Conservation (phyloP, 2,888 invertebrate genomes). For the Xanthia icteritia region DNA sequence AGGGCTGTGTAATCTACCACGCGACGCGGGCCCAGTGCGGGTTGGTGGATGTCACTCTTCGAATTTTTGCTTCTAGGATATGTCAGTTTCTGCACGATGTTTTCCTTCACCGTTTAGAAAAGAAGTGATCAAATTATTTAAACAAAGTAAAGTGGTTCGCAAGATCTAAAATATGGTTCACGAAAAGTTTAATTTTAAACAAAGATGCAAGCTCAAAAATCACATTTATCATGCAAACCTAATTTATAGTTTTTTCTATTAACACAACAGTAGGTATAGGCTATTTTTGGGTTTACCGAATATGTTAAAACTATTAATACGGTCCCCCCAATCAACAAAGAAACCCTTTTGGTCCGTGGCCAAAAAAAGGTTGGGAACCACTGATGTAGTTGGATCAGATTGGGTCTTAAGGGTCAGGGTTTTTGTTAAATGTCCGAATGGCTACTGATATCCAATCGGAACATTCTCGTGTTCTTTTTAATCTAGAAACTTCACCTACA, state of each 20-base stretch:
- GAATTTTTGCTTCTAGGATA: too few species aligned
- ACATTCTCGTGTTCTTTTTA: background rate
- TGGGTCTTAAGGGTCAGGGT: background rate
- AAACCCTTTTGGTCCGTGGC: background rate
- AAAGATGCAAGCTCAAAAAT: background rate
- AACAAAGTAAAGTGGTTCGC: too few species aligned
- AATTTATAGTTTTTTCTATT: background rate
- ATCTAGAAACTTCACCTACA: conserved; percentile 15
- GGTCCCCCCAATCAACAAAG: too few species aligned
- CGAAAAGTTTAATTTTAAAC: background rate
- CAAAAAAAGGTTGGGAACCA: background rate
- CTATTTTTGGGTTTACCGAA: background rate
- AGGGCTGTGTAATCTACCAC: too few species aligned
- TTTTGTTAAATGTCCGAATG: background rate
- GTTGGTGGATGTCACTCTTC: too few species aligned
- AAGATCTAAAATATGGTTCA: background rate
- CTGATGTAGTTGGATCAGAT: background rate
- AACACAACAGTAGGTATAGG: background rate
- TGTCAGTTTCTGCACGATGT: too few species aligned
- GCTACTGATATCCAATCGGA: background rate
- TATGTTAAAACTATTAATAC: background rate
- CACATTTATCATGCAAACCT: background rate
- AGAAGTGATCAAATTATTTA: too few species aligned
- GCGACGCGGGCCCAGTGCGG: too few species aligned
- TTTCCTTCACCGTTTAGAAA: too few species aligned